Base-by-base conservation (phyloP, 2,888 invertebrate species). In the Scelioninae gen. 1 region DNA sequence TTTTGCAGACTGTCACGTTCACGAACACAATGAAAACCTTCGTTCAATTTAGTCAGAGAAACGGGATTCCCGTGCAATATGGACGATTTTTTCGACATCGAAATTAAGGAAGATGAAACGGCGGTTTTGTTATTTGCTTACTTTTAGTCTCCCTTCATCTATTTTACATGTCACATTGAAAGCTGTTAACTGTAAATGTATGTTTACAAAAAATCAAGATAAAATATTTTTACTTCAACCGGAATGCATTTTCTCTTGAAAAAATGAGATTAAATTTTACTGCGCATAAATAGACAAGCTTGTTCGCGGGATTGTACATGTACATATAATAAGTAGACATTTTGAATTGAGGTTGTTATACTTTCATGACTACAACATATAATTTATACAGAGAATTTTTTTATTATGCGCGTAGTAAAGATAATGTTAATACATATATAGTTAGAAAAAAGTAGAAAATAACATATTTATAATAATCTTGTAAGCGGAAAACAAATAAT, bases 1-100 rank as follows among this genome's bases (percentile, higher is more conserved):
- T 75, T 75, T 79, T 79, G 78, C 79, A 79, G 55, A 75, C 69
- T 71, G 75, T 79, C 83, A 83, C 75, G 79, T 78, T 71, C 60
- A 31, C 53, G 71, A 68, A 49, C 43, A 82, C 62, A 77, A 71
- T 75, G 65, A 79, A 71, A 83, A 60, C 16, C 55, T 62, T 34
- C 65, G 53, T 66, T 79, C 74, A 78, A 82, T 82, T 78, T 65
- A 53, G 65, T 40, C 58, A 34, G 69, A 49, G 45, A 34, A 71
- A 60, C 71, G 40, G 40, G 47, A 74, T 60, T 66, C 60, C 31
- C 47, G 68, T 8, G 47, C 56, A 32, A 38, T 16, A 66, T 65
- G 43, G 43, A 56, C 43, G 38, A 4, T 11, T 63, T 40, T 63
- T 62, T 58, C 51, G 53, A 29, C 16, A 40, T 56, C 34, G 38